These are phyloP conservation scores for Epizoanthus stellaris DNA, from an alignment of 92 coral and sea anemone genomes.

Conservation along the genomic window DNA sequence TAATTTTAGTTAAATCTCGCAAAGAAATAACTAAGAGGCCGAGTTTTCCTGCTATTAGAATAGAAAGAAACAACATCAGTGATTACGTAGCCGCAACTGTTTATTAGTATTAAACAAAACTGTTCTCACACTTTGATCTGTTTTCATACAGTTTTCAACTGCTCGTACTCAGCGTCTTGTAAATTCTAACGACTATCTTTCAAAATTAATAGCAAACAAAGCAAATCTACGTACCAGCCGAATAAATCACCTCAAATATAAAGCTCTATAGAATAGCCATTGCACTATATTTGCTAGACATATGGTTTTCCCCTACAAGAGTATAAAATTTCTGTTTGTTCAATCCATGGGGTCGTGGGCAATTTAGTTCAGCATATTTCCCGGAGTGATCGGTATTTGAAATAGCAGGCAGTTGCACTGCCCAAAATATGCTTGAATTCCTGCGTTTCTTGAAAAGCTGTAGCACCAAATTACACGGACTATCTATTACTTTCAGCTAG, in stretches of 20 bases:
- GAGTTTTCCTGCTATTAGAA: background rate
- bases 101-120: constrained; percentile 13
- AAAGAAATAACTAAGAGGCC: background rate
- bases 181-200: background rate
- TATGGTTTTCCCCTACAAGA: constrained; percentile 20
- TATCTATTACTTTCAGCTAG: background rate
- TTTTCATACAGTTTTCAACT: constrained; percentile 33
- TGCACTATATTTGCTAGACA: background rate
- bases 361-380: constrained; percentile 14
- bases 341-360: constrained; percentile 46
- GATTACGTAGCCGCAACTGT: constrained; percentile 10
- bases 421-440: background rate
- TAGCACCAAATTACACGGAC: background rate
- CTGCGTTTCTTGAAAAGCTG: background rate
- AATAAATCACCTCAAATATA: background rate
- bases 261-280: background rate
- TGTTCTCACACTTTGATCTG: constrained; percentile 1
- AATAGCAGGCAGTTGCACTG: background rate
- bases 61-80: constrained; percentile 5
- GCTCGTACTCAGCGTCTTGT: background rate
- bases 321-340: constrained; percentile 45
- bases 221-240: background rate
- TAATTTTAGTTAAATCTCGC: constrained; percentile 3
- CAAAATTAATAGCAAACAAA: background rate
- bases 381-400: constrained; percentile 32